Evolutionary conservation across 1,140 invertebrate genomes (phyloP), one percentile per base, ranked within the genome.

Genomic region (Heliothis virescens): DNA sequence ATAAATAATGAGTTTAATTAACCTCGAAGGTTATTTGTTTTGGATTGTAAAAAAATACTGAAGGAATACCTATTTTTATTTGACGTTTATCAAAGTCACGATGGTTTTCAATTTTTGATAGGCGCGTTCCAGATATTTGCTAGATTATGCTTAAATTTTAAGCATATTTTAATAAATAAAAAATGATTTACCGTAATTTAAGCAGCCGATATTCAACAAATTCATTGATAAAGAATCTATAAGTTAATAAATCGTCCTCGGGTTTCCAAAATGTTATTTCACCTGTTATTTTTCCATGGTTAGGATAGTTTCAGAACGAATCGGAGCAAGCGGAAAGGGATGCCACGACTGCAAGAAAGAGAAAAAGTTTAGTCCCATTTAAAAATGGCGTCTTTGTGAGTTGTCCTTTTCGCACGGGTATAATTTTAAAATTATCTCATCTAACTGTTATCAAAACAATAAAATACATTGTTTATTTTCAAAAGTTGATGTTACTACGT

Each of bases 301-400:
- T 41, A 41, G 34, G 5, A 41, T n/a, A 52, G 53, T 81, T 79
- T 74, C 63, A 11, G 62, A 77, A 79, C 73, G 60, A 63, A 63
- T 47, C 13, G 15, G 12, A 13, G 16, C 18, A 11, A 18, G 29
- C 47, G 41, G 59, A 81, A 65, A 81, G 74, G 59, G 74, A 81
- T 52, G 52, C 12, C 34, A 50, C 55, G 26, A 74, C 29, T 59
- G 50, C 12, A 60, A 65, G 74, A 77, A 55, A 63, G 62, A 77
- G 74, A 63, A 26, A 55, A 77, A 65, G 7, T 10, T 34, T 62
- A 34, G 29, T 65, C 62, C 63, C 48, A 79, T 73, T 62, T 78
- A 89, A 87, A 91, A 89, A 94, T 94, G 92, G 92, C 92, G 91
- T 93, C 92, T 86, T 69, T 87, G 83, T 92, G 92, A 94, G 92